phyloP scores from a whole-genome alignment of 2,113 vertebrate genomes.

The Egretta garzetta region DNA sequence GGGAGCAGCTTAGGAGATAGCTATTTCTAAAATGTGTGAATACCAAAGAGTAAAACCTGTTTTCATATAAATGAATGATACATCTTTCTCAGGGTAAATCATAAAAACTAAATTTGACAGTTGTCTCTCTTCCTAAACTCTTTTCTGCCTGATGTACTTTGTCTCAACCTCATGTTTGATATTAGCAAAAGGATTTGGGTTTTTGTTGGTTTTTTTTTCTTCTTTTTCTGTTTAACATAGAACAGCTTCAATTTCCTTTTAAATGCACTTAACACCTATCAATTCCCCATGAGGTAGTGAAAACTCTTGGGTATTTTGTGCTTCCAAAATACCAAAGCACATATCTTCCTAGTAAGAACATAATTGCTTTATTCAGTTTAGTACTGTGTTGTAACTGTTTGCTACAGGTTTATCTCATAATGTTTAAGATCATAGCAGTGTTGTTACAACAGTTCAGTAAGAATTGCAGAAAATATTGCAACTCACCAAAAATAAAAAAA shows the following conservation, averaged over 20 bases:
- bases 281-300: not conserved
- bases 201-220: no score
- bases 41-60: not conserved
- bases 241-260: not conserved
- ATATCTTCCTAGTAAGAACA: not conserved
- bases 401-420: not conserved
- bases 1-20: not conserved
- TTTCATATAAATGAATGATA: not conserved
- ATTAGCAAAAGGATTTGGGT: not conserved
- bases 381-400: not conserved
- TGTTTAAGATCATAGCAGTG: not conserved
- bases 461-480: not conserved
- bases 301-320: not conserved
- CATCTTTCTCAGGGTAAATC: not conserved
- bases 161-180: not conserved
- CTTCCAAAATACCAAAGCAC: not conserved
- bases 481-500: not conserved
- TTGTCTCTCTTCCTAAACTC: not conserved
- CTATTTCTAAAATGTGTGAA: not conserved
- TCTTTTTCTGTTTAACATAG: not conserved
- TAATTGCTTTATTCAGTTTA: not conserved
- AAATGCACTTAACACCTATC: not conserved
- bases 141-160: not conserved
- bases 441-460: not conserved
- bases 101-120: not conserved